phyloP scores from a whole-genome alignment of 2,113 vertebrate species.

The Galemys pyrenaicus region DNA sequence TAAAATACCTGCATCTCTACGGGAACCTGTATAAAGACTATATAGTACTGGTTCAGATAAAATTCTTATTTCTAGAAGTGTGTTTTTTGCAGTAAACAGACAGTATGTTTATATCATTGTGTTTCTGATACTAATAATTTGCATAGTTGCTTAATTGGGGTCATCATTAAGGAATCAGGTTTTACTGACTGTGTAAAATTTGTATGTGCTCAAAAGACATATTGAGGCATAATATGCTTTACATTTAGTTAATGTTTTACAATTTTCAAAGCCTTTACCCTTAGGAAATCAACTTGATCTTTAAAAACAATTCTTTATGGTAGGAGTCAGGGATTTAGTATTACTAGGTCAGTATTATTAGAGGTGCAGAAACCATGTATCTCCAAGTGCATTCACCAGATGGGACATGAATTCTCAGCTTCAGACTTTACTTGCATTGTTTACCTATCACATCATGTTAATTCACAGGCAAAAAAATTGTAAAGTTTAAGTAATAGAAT shows the following conservation, averaged over 20 bases:
- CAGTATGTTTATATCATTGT: neutral
- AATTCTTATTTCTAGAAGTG: neutral
- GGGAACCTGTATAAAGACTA: neutral
- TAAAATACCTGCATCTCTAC: neutral
- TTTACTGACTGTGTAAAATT: neutral
- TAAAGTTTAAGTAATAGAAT: neutral
- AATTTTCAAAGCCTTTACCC: neutral
- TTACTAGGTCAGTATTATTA: neutral
- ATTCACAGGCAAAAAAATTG: constrained; percentile 7
- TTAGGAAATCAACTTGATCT: constrained; percentile 10
- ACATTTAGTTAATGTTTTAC: neutral
- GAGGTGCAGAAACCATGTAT: neutral
- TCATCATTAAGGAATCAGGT: neutral
- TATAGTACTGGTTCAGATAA: neutral
- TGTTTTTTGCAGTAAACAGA: neutral
- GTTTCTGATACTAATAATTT: neutral
- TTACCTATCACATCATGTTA: neutral
- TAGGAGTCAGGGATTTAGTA: neutral
- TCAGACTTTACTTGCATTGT: neutral
- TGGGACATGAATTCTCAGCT: neutral
- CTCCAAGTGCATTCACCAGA: neutral
- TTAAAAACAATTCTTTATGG: neutral
- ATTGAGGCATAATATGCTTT: neutral
- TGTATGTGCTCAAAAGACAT: neutral
- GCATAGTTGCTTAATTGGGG: neutral